Evolutionary conservation across 2,797 vertebrate species (phyloP), one percentile per base, ranked within the genome.

Genomic region (Gouania willdenowi): DNA sequence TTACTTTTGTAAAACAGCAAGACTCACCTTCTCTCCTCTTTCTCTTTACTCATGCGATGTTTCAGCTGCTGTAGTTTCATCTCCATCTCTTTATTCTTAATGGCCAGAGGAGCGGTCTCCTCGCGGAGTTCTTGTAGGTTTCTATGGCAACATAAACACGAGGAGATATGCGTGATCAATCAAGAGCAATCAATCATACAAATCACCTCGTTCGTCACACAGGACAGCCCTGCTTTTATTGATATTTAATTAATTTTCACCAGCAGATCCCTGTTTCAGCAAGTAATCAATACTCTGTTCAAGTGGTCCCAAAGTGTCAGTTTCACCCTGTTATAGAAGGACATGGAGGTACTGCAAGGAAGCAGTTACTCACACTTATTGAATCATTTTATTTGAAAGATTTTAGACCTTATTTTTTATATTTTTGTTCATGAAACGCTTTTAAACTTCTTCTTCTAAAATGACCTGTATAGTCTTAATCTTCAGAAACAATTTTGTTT

Each of bases 41-140:
- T 97, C 69, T 94, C 91, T 64, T 77, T 87, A 41, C 75, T 89
- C 90, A 92, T 91, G 47, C 54, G 79, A 39, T 81, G 79, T 38
- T 84, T 90, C 18, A 98, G 87, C 42, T 91, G 83, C 36, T 57
- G 76, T 20, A 98, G 81, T 45, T 87, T 91, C 61, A 84, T 79
- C 79, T 97, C 93, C 85, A 97, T 86, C 37, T 89, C 88, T 50
- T 71, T 76, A 59, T 84, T 93, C 55, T 96, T 90, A 44, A 72
- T 43, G 64, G 88, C 87, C 69, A 98, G 77, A 32, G 82, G 84
- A 9, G 58, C 46, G 3, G 92, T 93, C 60, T 94, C 89, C 80
- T 87, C 32, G 20, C 75, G 83, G 57, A 95, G 26, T 29, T 91
- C 84, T 35, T 71, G 84, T 35, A 88, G 48, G 81, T 90, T 90